Base-by-base conservation (phyloP, 2,888 invertebrate species). In the Automeris io region DNA sequence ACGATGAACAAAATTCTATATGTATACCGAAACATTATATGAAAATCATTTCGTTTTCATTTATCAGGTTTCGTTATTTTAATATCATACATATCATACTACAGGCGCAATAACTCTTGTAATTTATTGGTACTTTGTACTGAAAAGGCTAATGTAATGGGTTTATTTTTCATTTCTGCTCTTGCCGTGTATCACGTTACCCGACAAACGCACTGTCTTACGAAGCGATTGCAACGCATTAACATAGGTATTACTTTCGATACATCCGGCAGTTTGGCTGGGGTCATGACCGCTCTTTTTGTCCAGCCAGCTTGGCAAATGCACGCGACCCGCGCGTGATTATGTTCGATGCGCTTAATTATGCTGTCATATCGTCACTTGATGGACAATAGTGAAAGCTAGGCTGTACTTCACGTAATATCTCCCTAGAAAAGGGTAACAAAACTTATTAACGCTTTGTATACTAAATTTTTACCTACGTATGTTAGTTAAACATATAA, bases 301-400 rank as follows among this genome's bases (percentile, higher is more conserved):
- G 74, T 75, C 70, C 75, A 55, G 56, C 61, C 51, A 57, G 56
- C 51, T 51, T 45, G 54, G 51, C 48, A 59, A 59, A 51, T 62
- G 61, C 72, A 73, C 73, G 78, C 71, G 75, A 74, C 69, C 70
- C 69, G 61, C 55, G 63, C 74, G 72, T 78, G 81, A 77, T 80
- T 80, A 71, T 75, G 70, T 76, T 69, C 73, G 74, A 73, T 74
- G 70, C 74, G 79, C 77, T 81, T 85, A 86, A 86, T 86, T 86
- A 85, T 78, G 76, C 78, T 83, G 83, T 85, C 85, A 80, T 69
- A 78, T 76, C 75, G 79, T 74, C 81, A 71, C 76, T 75, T 74
- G 78, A 80, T 73, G 75, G 65, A 68, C 58, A 66, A 71, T 74
- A 81, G 85, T 83, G 85, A 86, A 86, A 86, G 85, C 71, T 65